Conservation (phyloP, 2,113 vertebrate species). For the Psilopsiagon aymara region DNA sequence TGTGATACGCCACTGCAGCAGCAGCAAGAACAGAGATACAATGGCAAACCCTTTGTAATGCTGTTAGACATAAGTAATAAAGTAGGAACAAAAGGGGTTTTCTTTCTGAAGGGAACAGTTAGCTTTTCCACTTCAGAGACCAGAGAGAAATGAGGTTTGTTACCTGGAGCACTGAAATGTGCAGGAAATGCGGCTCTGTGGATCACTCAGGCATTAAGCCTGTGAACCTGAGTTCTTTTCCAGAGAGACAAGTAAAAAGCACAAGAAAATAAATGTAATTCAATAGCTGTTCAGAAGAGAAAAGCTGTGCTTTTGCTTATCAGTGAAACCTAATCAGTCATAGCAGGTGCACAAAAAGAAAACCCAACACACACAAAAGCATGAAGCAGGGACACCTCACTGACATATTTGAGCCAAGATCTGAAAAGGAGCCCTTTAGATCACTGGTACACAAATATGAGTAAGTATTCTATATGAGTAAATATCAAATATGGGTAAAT, state of each 20-base stretch:
- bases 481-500: no score
- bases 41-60: not conserved
- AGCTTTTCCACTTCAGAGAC: conserved; percentile 85
- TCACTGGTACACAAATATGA: not conserved
- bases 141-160: conserved; percentile 80
- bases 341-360: conserved; percentile 31
- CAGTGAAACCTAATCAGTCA: not conserved
- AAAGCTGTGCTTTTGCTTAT: conserved; percentile 13
- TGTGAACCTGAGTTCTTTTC: conserved; percentile 74
- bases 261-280: conserved; percentile 58
- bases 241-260: conserved; percentile 14
- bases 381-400: not conserved
- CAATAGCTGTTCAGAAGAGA: conserved; percentile 7
- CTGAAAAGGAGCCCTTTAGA: not conserved
- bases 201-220: conserved; percentile 77
- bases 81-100: conserved; percentile 78
- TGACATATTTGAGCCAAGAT: not conserved
- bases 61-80: conserved; percentile 77
- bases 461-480: no score
- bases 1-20: not conserved
- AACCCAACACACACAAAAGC: not conserved
- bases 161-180: conserved; percentile 66
- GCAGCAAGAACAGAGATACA: conserved; percentile 7
- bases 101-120: conserved; percentile 80
- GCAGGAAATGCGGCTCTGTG: conserved; percentile 70